phyloP scores from a whole-genome alignment of 2,888 invertebrate species.

The Pinctada fucata region DNA sequence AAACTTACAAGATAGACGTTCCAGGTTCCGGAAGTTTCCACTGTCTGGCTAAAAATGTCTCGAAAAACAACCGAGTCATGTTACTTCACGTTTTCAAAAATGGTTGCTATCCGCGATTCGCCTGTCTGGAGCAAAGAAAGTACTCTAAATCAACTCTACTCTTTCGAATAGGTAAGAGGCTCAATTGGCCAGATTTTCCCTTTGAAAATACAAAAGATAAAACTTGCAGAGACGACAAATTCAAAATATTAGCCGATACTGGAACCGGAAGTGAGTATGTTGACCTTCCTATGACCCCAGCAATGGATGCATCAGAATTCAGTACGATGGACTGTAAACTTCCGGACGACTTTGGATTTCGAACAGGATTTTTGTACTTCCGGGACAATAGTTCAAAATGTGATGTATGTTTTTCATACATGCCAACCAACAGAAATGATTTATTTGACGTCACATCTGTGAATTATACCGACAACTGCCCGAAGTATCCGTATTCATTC shows the following conservation, averaged over 20 bases:
- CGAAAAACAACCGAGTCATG: constrained; percentile 49
- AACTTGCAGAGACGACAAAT: constrained; percentile 54
- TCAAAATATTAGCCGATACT: constrained; percentile 30
- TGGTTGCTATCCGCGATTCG: constrained; percentile 69
- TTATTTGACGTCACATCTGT: not conserved
- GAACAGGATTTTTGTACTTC: constrained; percentile 14
- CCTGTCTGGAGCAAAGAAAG: constrained; percentile 63
- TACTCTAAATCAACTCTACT: constrained; percentile 60
- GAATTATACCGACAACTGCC: not conserved
- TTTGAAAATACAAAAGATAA: constrained; percentile 48
- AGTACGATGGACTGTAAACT: constrained; percentile 18
- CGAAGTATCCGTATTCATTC: not conserved
- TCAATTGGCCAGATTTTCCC: constrained; percentile 62
- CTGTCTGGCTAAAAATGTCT: constrained; percentile 46
- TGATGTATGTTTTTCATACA: not conserved
- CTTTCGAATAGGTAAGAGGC: constrained; percentile 61
- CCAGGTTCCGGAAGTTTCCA: constrained; percentile 50
- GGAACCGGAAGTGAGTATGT: not conserved
- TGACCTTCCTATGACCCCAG: constrained; percentile 16
- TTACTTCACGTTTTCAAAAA: constrained; percentile 65
- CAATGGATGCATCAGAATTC: constrained; percentile 15
- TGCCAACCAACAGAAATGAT: not conserved
- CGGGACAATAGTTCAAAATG: not conserved
- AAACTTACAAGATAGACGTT: constrained; percentile 46
- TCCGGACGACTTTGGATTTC: constrained; percentile 27